Percentiles rank a stretch among this genome's conserved stretches.
Conservation (phyloP, 2,113 vertebrate species). For the Rhipidura dahli region DNA sequence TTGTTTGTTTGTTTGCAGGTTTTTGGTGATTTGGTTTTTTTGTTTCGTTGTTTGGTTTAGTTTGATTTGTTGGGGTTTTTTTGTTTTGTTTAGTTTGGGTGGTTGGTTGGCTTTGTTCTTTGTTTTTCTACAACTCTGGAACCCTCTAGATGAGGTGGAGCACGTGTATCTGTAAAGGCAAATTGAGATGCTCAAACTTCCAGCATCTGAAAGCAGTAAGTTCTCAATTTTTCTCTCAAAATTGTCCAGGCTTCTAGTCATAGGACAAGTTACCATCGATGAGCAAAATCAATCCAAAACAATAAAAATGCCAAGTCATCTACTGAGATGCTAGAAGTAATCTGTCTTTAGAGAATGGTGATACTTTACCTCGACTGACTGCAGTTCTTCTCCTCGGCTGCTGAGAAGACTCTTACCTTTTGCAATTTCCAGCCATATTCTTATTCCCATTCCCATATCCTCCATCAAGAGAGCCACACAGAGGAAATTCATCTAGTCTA, state of each 20-base stretch:
- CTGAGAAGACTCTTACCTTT: not conserved
- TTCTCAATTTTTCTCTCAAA: not conserved
- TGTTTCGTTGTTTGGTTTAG: not conserved
- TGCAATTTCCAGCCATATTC: not conserved
- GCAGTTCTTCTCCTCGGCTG: not conserved
- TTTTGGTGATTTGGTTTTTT: not conserved
- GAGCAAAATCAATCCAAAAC: not conserved
- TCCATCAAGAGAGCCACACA: not conserved
- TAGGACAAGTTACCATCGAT: not conserved
- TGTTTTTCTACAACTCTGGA: not conserved
- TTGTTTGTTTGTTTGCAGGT: not conserved
- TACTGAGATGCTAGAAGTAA: not conserved
- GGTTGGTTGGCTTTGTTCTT: not conserved
- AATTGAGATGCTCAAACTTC: not conserved
- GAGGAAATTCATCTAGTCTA: not conserved
- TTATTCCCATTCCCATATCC: not conserved
- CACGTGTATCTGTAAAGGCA: accelerated
- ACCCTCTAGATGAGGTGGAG: not conserved
- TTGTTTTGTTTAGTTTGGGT: not conserved
- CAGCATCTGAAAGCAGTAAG: not conserved
- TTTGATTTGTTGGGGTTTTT: not conserved
- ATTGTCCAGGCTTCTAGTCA: not conserved
- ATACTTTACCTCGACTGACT: not conserved
- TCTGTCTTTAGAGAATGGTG: not conserved
- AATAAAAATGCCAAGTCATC: not conserved